Evolutionary conservation across 1,140 invertebrate genomes (phyloP).

Genomic region (Tenebrio molitor): DNA sequence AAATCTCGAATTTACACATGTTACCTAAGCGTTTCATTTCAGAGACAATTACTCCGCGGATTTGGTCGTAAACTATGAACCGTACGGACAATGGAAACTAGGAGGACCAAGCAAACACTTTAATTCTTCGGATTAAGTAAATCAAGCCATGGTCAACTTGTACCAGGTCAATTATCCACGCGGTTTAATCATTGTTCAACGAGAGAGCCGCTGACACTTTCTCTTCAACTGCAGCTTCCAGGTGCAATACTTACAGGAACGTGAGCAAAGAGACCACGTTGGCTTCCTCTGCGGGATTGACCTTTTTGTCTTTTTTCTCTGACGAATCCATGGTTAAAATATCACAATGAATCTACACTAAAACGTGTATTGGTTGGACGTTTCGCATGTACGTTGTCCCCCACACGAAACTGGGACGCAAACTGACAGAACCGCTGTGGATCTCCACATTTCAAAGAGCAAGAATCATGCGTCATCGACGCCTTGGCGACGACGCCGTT

Average conservation of each 20-base stretch:
- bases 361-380: slow-evolving; percentile 29
- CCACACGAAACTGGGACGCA: slow-evolving; percentile 18
- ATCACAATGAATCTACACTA: slow-evolving; percentile 37
- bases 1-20: too few species aligned
- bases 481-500: slow-evolving; percentile 5
- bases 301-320: slow-evolving; percentile 29
- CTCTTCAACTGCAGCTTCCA: background rate
- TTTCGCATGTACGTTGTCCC: slow-evolving; percentile 1
- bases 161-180: background rate
- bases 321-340: slow-evolving; percentile 33
- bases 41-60: too few species aligned
- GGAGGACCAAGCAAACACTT: too few species aligned
- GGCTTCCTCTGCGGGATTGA: slow-evolving; percentile 5
- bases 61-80: too few species aligned
- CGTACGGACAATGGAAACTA: too few species aligned
- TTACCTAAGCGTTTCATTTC: too few species aligned
- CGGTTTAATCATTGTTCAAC: background rate
- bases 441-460: slow-evolving; percentile 14
- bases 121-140: too few species aligned
- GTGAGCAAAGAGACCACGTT: slow-evolving; percentile 28
- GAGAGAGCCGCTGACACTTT: background rate
- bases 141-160: too few species aligned
- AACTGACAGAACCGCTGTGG: slow-evolving; percentile 28
- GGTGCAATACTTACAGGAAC: slow-evolving; percentile 31
- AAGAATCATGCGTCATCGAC: slow-evolving; percentile 27